Evolutionary conservation across 2,888 invertebrate genomes (phyloP), one percentile per base, ranked within the genome.

Genomic region (Aradus depressus): DNA sequence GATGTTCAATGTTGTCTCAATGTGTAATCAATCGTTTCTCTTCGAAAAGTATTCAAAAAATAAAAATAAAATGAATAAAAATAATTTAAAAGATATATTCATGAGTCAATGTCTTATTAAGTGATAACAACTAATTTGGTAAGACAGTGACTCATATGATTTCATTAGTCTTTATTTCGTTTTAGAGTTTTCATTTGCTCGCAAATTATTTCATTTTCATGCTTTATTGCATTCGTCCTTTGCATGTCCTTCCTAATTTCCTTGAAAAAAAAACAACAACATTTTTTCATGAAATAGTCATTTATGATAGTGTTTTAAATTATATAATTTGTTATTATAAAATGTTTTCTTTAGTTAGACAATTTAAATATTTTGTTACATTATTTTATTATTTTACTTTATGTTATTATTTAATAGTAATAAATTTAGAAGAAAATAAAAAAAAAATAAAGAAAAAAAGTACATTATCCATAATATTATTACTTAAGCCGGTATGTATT

Each of bases 1-100:
- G 53, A 55, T 55, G 55, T 55, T 55, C 55, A 55, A 55, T 55
- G 55, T 55, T 55, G 55, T 49, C 51, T 50, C 53, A 52, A 51
- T 53, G 53, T 55, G 50, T 49, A 34, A n/a, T n/a, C n/a, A n/a
- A n/a, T n/a, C n/a, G n/a, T n/a, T n/a, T n/a, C n/a, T n/a, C n/a
- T n/a, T n/a, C n/a, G n/a, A 31, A 31, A 31, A 31, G 8, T 10
- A 31, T 10, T n/a, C 31, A 31, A 31, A 31, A 31, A 31, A 31
- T 31, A 31, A 31, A 31, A 10, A 31, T 10, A 10, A 31, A 31
- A 31, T 31, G n/a, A 31, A 31, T 31, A 31, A 10, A 31, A 10
- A 31, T 31, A 31, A 10, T 10, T 31, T 10, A 42, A 47, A 39
- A 28, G 44, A 6, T 28, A 44, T 22, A 47, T 21, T 37, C 25